Conservation (phyloP, 92 coral and sea anemone genomes). For the Umimayanthus chanpuru region DNA sequence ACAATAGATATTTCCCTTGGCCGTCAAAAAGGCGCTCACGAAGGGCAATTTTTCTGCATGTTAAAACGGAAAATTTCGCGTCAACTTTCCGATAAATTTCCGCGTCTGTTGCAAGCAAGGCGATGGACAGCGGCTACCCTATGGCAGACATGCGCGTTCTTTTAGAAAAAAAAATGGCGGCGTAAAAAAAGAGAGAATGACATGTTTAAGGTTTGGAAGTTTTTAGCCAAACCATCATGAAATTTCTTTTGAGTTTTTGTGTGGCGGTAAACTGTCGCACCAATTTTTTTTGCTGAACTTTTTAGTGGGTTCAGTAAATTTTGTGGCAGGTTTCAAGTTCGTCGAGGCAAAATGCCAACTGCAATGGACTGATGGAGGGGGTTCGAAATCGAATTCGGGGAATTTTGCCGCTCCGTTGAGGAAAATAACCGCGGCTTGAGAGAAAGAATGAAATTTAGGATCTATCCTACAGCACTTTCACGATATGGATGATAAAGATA, state of each 20-base stretch:
- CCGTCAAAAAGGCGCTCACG: conserved; percentile 39
- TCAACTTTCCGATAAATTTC: conserved; percentile 10
- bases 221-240: not conserved
- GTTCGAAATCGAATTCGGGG: not conserved
- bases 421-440: not conserved
- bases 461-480: not conserved
- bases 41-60: conserved; percentile 19
- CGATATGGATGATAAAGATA: conserved; percentile 25
- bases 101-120: not conserved
- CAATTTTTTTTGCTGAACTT: not conserved
- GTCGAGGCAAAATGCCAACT: not conserved
- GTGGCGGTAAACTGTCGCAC: not conserved
- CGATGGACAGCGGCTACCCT: conserved; percentile 18
- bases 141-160: conserved; percentile 23
- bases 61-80: conserved; percentile 38
- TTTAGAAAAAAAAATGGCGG: conserved; percentile 26
- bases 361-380: not conserved
- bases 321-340: not conserved
- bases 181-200: not conserved
- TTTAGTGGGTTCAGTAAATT: not conserved
- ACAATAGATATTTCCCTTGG: not conserved
- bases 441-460: conserved; percentile 17
- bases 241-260: not conserved
- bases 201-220: not conserved
- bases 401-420: not conserved